phyloP scores from a whole-genome alignment of 2,888 invertebrate species.

The Urechis unicinctus region DNA sequence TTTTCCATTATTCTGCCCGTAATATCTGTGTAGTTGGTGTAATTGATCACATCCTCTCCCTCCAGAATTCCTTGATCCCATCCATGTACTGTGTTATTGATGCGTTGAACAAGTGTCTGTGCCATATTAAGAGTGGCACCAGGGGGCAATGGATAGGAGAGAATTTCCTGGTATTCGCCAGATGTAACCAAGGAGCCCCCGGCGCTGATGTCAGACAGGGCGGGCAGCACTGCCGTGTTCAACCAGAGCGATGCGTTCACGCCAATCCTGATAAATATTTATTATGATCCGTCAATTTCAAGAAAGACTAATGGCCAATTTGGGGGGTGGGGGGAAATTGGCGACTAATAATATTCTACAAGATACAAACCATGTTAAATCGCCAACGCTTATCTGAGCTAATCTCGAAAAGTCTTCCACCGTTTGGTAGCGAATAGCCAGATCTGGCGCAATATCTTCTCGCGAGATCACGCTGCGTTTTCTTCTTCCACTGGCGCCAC shows the following conservation, averaged over 20 bases:
- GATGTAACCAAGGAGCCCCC: slow-evolving; percentile 5
- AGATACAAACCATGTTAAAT: slow-evolving; percentile 6
- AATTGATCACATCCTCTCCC: no score
- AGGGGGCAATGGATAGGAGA: slow-evolving; percentile 6
- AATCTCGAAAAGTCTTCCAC: slow-evolving; percentile 3
- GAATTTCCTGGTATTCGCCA: slow-evolving; percentile 3
- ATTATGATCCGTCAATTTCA: no score
- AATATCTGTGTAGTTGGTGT: no score
- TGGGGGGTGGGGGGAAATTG: no score
- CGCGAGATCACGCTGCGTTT: not conserved
- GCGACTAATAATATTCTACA: no score
- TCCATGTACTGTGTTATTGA: slow-evolving; percentile 21
- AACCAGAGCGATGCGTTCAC: slow-evolving; percentile 7
- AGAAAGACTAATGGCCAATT: no score
- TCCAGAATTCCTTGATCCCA: slow-evolving; percentile 16
- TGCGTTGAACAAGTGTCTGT: slow-evolving; percentile 15
- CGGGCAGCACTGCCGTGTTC: slow-evolving; percentile 5
- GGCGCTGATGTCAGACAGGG: slow-evolving; percentile 7
- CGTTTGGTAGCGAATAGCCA: not conserved
- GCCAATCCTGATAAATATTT: no score
- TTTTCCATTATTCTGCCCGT: no score
- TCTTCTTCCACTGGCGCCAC: slow-evolving; percentile 2
- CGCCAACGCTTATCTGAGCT: slow-evolving; percentile 1
- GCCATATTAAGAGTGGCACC: slow-evolving; percentile 9
- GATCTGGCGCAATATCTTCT: slow-evolving; percentile 3